Evolutionary conservation across 2,113 vertebrate genomes (phyloP), one percentile per base, ranked within the genome.

Genomic region (Elanoides forficatus): DNA sequence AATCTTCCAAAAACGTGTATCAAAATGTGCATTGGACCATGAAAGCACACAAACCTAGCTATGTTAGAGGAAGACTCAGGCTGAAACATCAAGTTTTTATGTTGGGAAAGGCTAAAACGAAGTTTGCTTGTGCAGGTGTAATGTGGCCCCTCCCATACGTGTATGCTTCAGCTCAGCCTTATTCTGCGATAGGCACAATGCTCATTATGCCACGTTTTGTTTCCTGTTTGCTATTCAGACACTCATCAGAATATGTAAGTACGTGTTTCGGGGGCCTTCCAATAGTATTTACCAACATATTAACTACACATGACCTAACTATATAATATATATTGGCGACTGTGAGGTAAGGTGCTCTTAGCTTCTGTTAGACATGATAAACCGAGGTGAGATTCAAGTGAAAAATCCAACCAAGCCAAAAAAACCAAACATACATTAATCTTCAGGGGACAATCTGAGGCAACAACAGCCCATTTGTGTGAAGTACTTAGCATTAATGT

Each of bases 61-160:
- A 19, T 1, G 5, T 20, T 18, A 38, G 42, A 59, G 42, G 38
- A 74, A 50, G 21, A 7, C 34, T 62, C n/a, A 7, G 30, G 42
- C 27, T 81, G 63, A 80, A 85, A 76, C 30, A 27, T 25, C 36
- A 68, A 63, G 22, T 42, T 56, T 32, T 71, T 55, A 50, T 32
- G 56, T 2, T 43, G 43, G 42, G 42, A 55, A 56, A 67, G 36
- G 23, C 34, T 34, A 62, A 72, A 84, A 67, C 19, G 9, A 47
- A 84, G 47, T 65, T 29, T 40, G 30, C 32, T 32, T 26, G 52
- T 13, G 63, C 36, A 76, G 52, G 20, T 43, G 67, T n/a, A 82
- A 32, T 0, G 4, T 26, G 23, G 34, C 15, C 13, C 66, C 63
- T 76, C 52, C 45, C 34, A 4, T 3, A 23, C 3, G 1, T 0